Conservation (phyloP, 2,113 vertebrate species). For the Dascyllus trimaculatus region DNA sequence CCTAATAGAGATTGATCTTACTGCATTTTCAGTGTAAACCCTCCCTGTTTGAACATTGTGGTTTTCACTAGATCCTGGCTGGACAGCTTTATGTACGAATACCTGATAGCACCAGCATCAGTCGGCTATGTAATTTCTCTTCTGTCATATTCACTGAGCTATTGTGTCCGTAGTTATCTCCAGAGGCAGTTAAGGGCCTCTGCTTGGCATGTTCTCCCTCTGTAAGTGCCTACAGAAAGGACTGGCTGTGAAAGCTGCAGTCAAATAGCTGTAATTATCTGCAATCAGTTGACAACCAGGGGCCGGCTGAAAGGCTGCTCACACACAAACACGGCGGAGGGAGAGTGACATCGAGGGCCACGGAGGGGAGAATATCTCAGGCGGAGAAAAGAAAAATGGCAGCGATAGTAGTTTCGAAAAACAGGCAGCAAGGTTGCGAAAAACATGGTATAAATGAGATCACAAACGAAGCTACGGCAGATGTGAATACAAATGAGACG, state of each 20-base stretch:
- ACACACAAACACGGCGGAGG: constrained; percentile 72
- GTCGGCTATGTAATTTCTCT: constrained; percentile 46
- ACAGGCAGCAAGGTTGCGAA: constrained; percentile 18
- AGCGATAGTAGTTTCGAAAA: constrained; percentile 33
- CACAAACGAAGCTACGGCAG: constrained; percentile 33
- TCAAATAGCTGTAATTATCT: constrained; percentile 86
- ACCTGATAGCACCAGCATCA: constrained; percentile 20
- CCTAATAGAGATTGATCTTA: background rate
- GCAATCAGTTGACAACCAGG: constrained; percentile 81
- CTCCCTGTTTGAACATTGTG: background rate
- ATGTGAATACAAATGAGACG: constrained; percentile 46
- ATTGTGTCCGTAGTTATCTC: constrained; percentile 58
- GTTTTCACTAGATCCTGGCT: background rate
- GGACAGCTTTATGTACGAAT: constrained; percentile 12
- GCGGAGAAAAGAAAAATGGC: constrained; percentile 54
- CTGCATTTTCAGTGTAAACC: background rate
- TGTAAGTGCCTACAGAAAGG: constrained; percentile 79
- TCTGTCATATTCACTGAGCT: constrained; percentile 49
- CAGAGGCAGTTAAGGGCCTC: constrained; percentile 70
- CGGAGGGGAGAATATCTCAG: constrained; percentile 44
- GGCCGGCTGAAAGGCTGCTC: constrained; percentile 76
- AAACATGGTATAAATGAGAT: constrained; percentile 41
- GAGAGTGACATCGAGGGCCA: constrained; percentile 31
- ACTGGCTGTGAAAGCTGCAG: constrained; percentile 79
- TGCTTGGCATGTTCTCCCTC: constrained; percentile 74